phyloP scores from a whole-genome alignment of 2,113 vertebrate genomes.

The Myotis lucifugus region DNA sequence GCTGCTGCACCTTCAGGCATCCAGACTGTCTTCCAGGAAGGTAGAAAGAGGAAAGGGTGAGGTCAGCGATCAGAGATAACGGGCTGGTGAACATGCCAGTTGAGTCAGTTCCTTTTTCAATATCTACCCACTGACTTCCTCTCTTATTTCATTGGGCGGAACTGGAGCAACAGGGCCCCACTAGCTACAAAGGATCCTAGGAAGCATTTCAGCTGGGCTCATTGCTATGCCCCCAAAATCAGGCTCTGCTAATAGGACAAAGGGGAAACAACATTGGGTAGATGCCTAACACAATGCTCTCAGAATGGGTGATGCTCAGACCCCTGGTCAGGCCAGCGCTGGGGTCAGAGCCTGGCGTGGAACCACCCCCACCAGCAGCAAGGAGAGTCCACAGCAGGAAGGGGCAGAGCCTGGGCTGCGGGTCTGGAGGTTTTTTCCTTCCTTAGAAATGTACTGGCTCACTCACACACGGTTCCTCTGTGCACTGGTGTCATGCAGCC shows the following conservation, averaged over 20 bases:
- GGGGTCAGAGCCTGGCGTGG: neutral
- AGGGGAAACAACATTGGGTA: neutral
- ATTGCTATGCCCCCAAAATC: neutral
- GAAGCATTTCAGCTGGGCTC: neutral
- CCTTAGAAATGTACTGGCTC: neutral
- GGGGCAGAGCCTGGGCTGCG: too few relatives aligned
- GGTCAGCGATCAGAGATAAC: neutral
- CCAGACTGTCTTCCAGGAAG: slow-evolving; percentile 2
- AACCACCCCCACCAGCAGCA: neutral
- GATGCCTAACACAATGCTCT: neutral
- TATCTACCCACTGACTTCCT: neutral
- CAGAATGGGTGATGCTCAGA: neutral
- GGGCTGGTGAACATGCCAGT: neutral
- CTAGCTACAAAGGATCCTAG: neutral
- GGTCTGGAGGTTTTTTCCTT: neutral
- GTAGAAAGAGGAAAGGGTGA: neutral
- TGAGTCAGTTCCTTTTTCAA: neutral
- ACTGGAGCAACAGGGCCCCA: neutral
- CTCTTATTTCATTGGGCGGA: neutral
- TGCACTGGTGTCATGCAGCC: too few relatives aligned
- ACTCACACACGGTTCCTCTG: too few relatives aligned
- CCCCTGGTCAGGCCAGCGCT: neutral
- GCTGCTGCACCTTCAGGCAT: neutral
- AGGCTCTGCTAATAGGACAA: neutral
- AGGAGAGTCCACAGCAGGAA: neutral